These are phyloP conservation scores for Intellagama lesueurii DNA, from an alignment of 2,797 vertebrate genomes.

Conservation along the genomic window DNA sequence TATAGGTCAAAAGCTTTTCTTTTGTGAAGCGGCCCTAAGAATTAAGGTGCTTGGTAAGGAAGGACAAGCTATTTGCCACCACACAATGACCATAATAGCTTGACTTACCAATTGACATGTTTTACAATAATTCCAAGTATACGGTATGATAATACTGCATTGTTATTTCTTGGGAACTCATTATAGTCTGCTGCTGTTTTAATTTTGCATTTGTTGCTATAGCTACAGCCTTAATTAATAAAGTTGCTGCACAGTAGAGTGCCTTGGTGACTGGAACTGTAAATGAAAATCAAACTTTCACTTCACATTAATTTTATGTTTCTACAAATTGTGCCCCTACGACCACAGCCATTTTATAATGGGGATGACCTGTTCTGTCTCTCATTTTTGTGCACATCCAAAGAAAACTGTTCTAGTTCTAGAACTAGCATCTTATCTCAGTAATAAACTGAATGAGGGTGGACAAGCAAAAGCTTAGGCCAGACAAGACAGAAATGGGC, in stretches of 20 bases:
- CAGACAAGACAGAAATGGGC: neutral
- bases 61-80: neutral
- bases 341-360: neutral
- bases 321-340: neutral
- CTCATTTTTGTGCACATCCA: neutral
- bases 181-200: neutral
- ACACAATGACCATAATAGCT: conserved; percentile 35
- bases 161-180: conserved; percentile 37
- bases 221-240: conserved; percentile 41
- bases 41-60: neutral
- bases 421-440: neutral
- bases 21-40: neutral
- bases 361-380: neutral
- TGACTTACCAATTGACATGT: conserved; percentile 53
- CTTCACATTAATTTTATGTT: conserved; percentile 4
- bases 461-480: no score
- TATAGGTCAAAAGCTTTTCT: neutral
- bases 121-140: conserved; percentile 27
- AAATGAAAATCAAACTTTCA: conserved; percentile 6
- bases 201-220: conserved; percentile 42
- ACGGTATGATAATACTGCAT: conserved; percentile 23
- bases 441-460: neutral
- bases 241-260: conserved; percentile 36
- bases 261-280: neutral
- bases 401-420: neutral